Conservation (phyloP, 2,888 invertebrate species). For the Hydroisotoma schaefferi region DNA sequence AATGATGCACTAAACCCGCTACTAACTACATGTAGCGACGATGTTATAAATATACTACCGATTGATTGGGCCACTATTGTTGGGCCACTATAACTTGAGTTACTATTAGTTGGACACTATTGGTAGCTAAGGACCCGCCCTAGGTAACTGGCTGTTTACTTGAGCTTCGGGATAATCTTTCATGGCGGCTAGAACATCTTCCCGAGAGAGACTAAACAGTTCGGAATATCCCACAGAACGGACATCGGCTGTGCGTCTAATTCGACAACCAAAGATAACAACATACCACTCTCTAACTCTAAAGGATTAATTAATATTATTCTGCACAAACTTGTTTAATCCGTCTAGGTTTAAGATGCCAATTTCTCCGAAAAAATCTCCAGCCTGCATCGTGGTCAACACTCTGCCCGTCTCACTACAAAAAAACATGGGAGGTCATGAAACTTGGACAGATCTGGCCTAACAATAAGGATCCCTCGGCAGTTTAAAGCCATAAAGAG, state of each 20-base stretch:
- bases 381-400: constrained; percentile 92
- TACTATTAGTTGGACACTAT: too few species aligned
- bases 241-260: constrained; percentile 92
- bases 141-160: too few species aligned
- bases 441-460: background rate
- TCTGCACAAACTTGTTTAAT: constrained; percentile 74
- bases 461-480: too few species aligned
- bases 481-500: too few species aligned
- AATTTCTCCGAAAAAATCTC: constrained; percentile 97
- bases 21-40: too few species aligned
- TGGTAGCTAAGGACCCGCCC: too few species aligned
- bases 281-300: constrained; percentile 21
- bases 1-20: too few species aligned
- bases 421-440: constrained; percentile 4
- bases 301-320: too few species aligned
- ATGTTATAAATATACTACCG: too few species aligned
- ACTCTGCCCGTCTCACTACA: constrained; percentile 85
- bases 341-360: constrained; percentile 94
- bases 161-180: constrained; percentile 97
- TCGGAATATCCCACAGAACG: constrained; percentile 94
- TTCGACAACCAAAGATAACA: too few species aligned
- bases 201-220: constrained; percentile 85
- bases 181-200: constrained; percentile 91
- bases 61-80: too few species aligned
- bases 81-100: too few species aligned